Base-by-base conservation (phyloP, 1,140 invertebrate genomes). In the Lepidotrigona ventralis region DNA sequence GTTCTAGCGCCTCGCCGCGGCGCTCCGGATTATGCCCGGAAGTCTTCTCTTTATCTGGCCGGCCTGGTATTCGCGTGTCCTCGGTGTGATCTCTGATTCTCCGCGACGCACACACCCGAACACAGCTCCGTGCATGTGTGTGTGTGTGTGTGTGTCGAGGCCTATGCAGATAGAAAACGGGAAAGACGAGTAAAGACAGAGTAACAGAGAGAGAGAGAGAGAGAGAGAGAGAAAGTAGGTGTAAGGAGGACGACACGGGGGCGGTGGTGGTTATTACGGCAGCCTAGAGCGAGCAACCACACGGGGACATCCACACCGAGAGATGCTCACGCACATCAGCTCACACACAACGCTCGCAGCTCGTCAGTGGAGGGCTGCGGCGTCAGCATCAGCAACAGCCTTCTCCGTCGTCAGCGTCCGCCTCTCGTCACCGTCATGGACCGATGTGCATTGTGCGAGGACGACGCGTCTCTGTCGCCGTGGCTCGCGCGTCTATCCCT, bases 21-120 rank as follows among this genome's bases (percentile, higher is more conserved):
- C 85, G 86, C 84, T 88, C 78, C 88, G 90, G 90, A 93, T 93
- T 93, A 93, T 93, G 93, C 92, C 92, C 91, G 92, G 91, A 93
- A 94, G 92, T 93, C 91, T 92, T 93, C 89, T 92, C 90, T 92
- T 92, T 92, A 91, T 91, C 88, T 83, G 51, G 23, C 46, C 79
- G 60, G 56, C 39, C 73, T 56, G 70, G 39, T 79, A 76, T 88
- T 71, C 77, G 76, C 69, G 68, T 75, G 75, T 72, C 71, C 78
- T 70, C 64, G 39, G 64, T 71, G 69, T 81, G 76, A 46, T 60
- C 58, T 74, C 80, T 64, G 69, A 82, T 79, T 72, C 63, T 60
- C 54, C 66, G 58, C 66, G 72, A 71, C 58, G 81, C 83, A 88
- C 69, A 86, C 68, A 51, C 6, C 12, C 3, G 54, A 11, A 39